Base-by-base conservation (phyloP, 2,113 vertebrate genomes). In the Sylvia atricapilla region DNA sequence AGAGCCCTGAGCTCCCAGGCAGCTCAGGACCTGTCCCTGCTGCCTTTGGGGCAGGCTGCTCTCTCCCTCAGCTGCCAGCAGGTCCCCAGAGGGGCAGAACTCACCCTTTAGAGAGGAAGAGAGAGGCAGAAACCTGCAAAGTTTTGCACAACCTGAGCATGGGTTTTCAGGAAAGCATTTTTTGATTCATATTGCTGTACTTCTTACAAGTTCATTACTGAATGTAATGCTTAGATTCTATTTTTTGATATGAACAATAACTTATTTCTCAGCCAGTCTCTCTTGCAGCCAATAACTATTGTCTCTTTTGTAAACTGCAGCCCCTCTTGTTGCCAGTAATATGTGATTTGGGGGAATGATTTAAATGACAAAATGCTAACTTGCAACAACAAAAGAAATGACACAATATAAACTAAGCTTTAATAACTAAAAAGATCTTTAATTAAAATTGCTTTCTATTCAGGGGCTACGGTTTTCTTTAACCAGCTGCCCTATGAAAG, bases 351-450 rank as follows among this genome's bases (percentile, higher is more conserved):
- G n/a, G 35, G 68, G 33, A 75, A 92, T 78, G 82, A 93, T 94
- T 97, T 88, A 82, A 90, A 68, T 81, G 85, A 92, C 97, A 84
- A 82, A 76, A 62, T 69, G 91, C 86, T 83, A 95, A 75, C 75
- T 92, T 73, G 87, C 83, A 90, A 76, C 83, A 95, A 89, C n/a
- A 72, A 85, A 95, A 88, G 92, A 79, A 89, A 85, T 16, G 55
- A 30, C 37, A 93, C 91, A 93, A 92, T 95, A 50, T 73, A 58
- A 78, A 86, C 60, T 68, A 70, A 73, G n/a, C 82, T 94, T 96
- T 94, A 96, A 96, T 96, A 95, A 95, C 84, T 89, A 91, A 79
- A 70, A 68, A 92, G 77, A 69, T 82, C 72, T 89, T 87, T 96
- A 75, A 96, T 95, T 85, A 91, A 81, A 95, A 95, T 86, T 68